Evolutionary conservation across 2,888 invertebrate species (phyloP), one percentile per base, ranked within the genome.

Genomic region (Hypercompe scribonia): DNA sequence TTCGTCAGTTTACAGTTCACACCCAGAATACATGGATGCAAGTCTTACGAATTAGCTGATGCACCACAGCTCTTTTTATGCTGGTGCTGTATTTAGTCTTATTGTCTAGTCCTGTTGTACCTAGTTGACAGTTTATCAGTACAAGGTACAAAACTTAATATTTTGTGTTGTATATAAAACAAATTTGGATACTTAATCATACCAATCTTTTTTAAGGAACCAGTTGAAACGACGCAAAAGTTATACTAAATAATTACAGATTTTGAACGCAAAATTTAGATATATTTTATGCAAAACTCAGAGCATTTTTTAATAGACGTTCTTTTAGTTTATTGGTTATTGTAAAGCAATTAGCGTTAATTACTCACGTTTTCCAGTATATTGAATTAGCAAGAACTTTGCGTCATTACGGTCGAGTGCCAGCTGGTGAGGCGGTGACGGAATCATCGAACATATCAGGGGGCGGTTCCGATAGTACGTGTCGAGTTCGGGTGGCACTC

Each of bases 331-430:
- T 24, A 34, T 42, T 61, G 5, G 46, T 70, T 31, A 10, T 24
- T 18, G 42, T 21, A 65, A 70, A 50, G 21, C 36, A 24, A 24
- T 58, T 11, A 33, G 31, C 68, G 63, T 28, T 65, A 64, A 34
- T 34, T 64, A 15, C 18, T 65, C 31, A 61, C 46, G 11, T 72
- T 39, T 91, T 96, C 18, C 94, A 99, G 97, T 99, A 98, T 91
- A 95, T 99, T 86, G 97, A 98, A 84, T 92, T 98, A 83, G 98
- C 98, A 24, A 96, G 98, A 79, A 97, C 97, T 42, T 95, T 99
- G 83, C 98, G 98, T 82, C 98, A 98, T 89, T 99, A 99, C 92
- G 99, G 99, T 24, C 98, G 98, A 88, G 96, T 99, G 77, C 94
- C 95, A 10, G 95, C 95, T 0, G 96, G 96, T 2, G 94, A 94